Evolutionary conservation across 2,888 invertebrate species (phyloP).

Genomic region (Callimorpha dominula): DNA sequence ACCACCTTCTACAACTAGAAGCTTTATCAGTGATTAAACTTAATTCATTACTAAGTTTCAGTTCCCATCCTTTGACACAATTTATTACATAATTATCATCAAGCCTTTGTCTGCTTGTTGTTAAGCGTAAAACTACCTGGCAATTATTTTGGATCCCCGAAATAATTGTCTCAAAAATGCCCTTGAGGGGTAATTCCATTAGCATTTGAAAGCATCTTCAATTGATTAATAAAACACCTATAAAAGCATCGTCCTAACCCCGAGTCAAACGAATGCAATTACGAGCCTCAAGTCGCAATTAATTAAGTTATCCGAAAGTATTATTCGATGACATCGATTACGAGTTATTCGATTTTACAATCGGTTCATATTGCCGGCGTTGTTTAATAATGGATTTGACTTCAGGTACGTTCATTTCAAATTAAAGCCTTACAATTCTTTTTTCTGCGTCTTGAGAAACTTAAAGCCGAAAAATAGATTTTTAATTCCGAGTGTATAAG

Average conservation of each 20-base stretch:
- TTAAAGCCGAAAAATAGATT: neutral
- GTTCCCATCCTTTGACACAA: constrained; percentile 28
- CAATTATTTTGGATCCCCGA: constrained; percentile 35
- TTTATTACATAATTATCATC: constrained; percentile 33
- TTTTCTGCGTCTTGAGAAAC: neutral
- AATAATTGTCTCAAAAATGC: constrained; percentile 28
- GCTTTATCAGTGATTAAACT: constrained; percentile 14
- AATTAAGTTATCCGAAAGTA: constrained; percentile 28
- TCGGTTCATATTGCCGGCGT: constrained; percentile 19
- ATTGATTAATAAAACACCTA: constrained; percentile 55
- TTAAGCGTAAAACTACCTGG: constrained; percentile 31
- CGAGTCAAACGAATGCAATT: constrained; percentile 28
- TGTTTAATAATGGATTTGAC: constrained; percentile 23
- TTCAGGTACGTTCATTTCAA: no score
- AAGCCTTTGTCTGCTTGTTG: constrained; percentile 32
- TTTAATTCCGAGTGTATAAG: no score
- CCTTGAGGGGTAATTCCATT: constrained; percentile 50
- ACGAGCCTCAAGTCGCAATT: constrained; percentile 30
- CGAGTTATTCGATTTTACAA: constrained; percentile 22
- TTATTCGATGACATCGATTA: constrained; percentile 33
- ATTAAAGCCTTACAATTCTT: neutral
- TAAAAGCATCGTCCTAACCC: constrained; percentile 47
- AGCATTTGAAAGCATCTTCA: constrained; percentile 46
- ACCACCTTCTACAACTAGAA: neutral
- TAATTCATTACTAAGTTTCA: constrained; percentile 20